Evolutionary conservation across 1,140 invertebrate genomes (phyloP), one percentile per base, ranked within the genome.

Genomic region (Habropoda laboriosa): DNA sequence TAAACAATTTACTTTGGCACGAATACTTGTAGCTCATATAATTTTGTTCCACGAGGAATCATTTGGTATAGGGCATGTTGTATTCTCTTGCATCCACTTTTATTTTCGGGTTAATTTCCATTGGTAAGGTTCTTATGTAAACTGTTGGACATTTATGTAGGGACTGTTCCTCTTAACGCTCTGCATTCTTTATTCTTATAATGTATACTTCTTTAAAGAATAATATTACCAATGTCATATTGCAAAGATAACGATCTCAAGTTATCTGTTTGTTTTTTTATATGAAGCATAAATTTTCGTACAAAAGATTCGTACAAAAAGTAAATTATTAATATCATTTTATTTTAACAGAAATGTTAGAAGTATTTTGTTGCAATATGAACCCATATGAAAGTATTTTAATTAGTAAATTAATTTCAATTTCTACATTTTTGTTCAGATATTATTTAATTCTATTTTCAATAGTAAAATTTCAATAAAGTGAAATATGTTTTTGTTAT

Each of bases 1-100:
- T 42, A 6, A 24, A 60, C n/a, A 24, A 13, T 60, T 47, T 70
- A 58, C 40, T 24, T 82, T n/a, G n/a, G 77, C 77, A 79, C 77
- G 67, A 72, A 1, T 72, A 64, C 18, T 45, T 67, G 60, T 35
- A 38, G 49, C 70, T 53, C 42, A 45, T 32, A 67, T 49, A 47
- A 60, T 77, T 49, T 77, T 27, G 24, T 60, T 49, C 12, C 45
- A 70, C 75, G 21, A 49, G 42, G 42, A 77, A 47, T 70, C 40
- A 47, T 45, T 68, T 66, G 70, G 57, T 47, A 73, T 8, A 77
- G 64, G 58, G 76, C 64, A 85, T 79, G 77, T 77, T 60, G 18
- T 49, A 70, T 55, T 27, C 47, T 49, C 70, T 55, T 35, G 80
- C 80, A 83, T 53, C 42, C 27, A 71, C 60, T 61, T 57, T 66